Base-by-base conservation (phyloP, 2,888 invertebrate genomes). In the Brenthis hecate region DNA sequence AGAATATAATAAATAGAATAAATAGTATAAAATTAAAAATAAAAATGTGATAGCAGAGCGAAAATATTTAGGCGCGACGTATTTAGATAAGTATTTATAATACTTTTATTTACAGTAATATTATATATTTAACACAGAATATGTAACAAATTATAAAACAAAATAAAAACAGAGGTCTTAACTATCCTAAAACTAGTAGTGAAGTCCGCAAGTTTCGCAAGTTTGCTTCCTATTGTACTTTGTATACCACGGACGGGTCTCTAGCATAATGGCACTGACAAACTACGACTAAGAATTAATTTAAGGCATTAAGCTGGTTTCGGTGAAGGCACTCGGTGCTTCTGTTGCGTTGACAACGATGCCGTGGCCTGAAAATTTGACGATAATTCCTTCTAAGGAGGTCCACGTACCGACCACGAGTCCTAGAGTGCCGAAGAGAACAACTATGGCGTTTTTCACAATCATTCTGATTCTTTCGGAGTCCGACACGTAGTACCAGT, bases 351-450 rank as follows among this genome's bases (percentile, higher is more conserved):
- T 81, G 36, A 68, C 13, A 8, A 65, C 57, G 13, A 60, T 71
- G 4, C 48, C 65, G 43, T 73, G 72, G 5, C 77, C 80, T 19
- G 89, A 86, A 80, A 95, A 95, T 70, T 93, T 94, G 13, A 84
- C 74, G 72, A 96, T 93, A 76, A 96, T 96, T 72, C 94, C 94
- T 8, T 93, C 89, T 0, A 96, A 85, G 47, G 95, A 95, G 6
- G 95, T 95, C 84, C 94, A 95, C 0, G 96, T 96, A 64, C 96
- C 96, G 51, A 95, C 94, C 6, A 96, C 80, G 32, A 96, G 93
- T 0, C 96, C 96, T 5, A 96, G 85, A 0, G 94, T 78, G 1
- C 96, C 96, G 76, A 96, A 94, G 1, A 95, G 76, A 0, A 96
- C 93, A 4, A 96, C 92, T 8, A 94, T 86, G 65, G 88, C 87